phyloP scores from a whole-genome alignment of 2,888 invertebrate species.

The Nowickia ferox region DNA sequence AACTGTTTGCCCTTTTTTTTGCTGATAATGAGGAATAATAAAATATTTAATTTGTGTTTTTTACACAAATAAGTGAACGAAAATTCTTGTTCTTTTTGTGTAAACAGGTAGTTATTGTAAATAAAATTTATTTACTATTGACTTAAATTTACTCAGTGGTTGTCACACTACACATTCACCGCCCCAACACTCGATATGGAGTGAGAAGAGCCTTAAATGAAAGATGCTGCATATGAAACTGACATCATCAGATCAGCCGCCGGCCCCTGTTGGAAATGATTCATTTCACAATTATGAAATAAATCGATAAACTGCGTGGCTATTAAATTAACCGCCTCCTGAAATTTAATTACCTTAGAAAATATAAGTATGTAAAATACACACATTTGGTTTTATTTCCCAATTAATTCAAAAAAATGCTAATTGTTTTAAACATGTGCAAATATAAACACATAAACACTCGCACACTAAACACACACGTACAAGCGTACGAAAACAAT shows the following conservation, averaged over 20 bases:
- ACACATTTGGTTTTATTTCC: constrained; percentile 29
- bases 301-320: neutral
- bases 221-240: neutral
- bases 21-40: too few species aligned
- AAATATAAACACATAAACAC: constrained; percentile 7
- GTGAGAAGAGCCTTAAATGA: neutral
- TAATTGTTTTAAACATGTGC: constrained; percentile 57
- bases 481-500: constrained; percentile 8
- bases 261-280: too few species aligned
- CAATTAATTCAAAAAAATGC: constrained; percentile 33
- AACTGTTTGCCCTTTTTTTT: too few species aligned
- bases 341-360: constrained; percentile 24
- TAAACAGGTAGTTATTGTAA: too few species aligned
- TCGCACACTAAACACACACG: neutral
- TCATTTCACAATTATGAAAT: neutral
- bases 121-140: too few species aligned
- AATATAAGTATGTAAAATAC: neutral
- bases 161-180: too few species aligned
- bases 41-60: too few species aligned
- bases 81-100: too few species aligned
- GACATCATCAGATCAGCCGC: neutral
- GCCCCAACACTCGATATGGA: too few species aligned
- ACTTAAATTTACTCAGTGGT: too few species aligned
- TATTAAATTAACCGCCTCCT: constrained; percentile 5
- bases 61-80: too few species aligned